phyloP scores from a whole-genome alignment of 1,140 invertebrate genomes.

The Marisa cornuarietis region DNA sequence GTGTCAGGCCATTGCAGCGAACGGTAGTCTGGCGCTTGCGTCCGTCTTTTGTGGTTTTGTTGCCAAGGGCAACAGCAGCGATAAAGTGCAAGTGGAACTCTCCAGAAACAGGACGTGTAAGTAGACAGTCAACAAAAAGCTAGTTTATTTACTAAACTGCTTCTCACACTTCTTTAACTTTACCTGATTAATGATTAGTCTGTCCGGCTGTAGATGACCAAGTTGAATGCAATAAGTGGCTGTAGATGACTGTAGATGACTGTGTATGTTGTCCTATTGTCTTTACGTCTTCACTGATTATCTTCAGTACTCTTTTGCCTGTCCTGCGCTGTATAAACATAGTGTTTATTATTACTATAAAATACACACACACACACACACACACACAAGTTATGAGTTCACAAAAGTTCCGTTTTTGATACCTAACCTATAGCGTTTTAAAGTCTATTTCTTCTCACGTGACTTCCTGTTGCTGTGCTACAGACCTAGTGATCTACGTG shows the following conservation, averaged over 20 bases:
- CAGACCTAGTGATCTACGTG: conserved; percentile 5
- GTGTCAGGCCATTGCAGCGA: conserved; percentile 5
- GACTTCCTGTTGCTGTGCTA: neutral
- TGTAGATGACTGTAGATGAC: neutral
- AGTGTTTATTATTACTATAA: too few species aligned
- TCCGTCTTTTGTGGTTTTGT: conserved; percentile 39
- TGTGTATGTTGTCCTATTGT: neutral
- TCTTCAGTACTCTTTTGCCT: neutral
- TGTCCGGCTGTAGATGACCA: neutral
- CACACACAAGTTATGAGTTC: too few species aligned
- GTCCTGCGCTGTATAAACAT: too few species aligned
- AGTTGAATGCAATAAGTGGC: too few species aligned
- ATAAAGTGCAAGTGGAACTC: conserved; percentile 29
- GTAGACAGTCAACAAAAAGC: neutral
- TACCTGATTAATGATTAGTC: too few species aligned
- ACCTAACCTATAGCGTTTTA: too few species aligned
- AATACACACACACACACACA: too few species aligned
- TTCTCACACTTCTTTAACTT: too few species aligned
- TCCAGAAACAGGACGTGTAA: conserved; percentile 21
- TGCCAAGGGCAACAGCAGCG: conserved; percentile 20
- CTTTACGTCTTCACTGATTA: neutral
- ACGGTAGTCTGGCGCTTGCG: conserved; percentile 13
- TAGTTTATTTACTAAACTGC: neutral
- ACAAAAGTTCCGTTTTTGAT: too few species aligned
- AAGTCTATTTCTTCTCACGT: too few species aligned